These are phyloP conservation scores for Eretmochelys imbricata DNA, from an alignment of 2,113 vertebrate genomes.

Conservation along the genomic window DNA sequence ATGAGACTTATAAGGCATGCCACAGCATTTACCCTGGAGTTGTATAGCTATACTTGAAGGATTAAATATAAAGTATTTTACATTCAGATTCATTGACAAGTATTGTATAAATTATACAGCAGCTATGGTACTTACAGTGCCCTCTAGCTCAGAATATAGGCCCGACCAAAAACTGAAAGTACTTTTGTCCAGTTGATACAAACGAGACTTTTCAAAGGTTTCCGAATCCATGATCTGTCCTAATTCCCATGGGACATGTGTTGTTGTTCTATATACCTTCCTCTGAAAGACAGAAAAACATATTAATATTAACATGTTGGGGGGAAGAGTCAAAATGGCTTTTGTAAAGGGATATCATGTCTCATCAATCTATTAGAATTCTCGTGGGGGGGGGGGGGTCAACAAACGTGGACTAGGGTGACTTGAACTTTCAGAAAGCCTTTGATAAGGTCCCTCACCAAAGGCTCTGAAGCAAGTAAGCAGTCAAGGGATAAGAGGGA, in stretches of 20 bases:
- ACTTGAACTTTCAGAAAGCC: no score
- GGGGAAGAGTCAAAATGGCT: background rate
- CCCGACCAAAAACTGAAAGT: slow-evolving; percentile 99
- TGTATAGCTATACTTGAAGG: background rate
- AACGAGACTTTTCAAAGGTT: slow-evolving; percentile 97
- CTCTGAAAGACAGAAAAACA: slow-evolving; percentile 81
- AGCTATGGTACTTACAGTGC: slow-evolving; percentile 86
- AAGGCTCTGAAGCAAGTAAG: no score
- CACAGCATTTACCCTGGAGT: background rate
- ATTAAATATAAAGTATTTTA: background rate
- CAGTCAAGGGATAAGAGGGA: background rate
- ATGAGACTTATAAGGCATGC: accelerated
- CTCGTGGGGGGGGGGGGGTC: no score
- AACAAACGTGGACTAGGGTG: no score
- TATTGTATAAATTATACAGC: accelerated
- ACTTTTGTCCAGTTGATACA: slow-evolving; percentile 98
- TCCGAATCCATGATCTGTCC: slow-evolving; percentile 96
- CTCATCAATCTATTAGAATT: background rate
- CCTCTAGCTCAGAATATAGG: slow-evolving; percentile 95
- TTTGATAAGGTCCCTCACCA: no score
- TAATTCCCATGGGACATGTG: slow-evolving; percentile 90
- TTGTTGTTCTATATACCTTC: slow-evolving; percentile 89
- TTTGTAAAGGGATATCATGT: background rate
- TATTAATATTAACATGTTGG: background rate
- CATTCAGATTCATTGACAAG: background rate